phyloP scores from a whole-genome alignment of 2,797 vertebrate species.

The Nyctalus aviator region DNA sequence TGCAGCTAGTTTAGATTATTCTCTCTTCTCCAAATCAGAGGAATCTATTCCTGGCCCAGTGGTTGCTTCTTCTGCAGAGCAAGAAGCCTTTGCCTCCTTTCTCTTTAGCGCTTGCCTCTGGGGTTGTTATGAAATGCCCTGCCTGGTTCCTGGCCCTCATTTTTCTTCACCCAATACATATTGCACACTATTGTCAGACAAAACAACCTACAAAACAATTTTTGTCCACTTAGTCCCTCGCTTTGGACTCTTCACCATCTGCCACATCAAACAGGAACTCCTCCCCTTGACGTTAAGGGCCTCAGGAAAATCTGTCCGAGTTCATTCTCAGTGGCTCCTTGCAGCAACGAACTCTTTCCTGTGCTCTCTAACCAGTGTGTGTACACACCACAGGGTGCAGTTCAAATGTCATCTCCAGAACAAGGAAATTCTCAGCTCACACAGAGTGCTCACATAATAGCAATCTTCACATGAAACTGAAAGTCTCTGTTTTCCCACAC shows the following conservation, averaged over 20 bases:
- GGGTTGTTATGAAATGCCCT: not conserved
- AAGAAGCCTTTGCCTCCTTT: not conserved
- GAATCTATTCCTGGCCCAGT: not conserved
- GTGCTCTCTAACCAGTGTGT: not conserved
- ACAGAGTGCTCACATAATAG: not conserved
- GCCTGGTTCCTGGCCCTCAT: not conserved
- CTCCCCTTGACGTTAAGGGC: not conserved
- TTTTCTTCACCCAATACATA: not conserved
- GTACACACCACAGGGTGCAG: not conserved
- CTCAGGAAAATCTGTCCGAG: not conserved
- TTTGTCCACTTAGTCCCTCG: accelerated
- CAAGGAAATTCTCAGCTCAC: not conserved
- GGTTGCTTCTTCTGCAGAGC: not conserved
- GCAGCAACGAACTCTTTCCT: not conserved
- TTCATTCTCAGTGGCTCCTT: not conserved
- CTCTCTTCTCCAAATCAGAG: not conserved
- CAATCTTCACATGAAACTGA: not conserved
- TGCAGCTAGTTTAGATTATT: not conserved
- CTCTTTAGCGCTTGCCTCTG: not conserved
- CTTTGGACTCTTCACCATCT: not conserved
- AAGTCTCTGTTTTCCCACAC: not conserved
- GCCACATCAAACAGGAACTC: not conserved
- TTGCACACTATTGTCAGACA: not conserved
- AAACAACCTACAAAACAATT: not conserved
- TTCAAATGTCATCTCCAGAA: not conserved